phyloP scores from a whole-genome alignment of 2,888 invertebrate genomes.

The Rhodophaea formosa region DNA sequence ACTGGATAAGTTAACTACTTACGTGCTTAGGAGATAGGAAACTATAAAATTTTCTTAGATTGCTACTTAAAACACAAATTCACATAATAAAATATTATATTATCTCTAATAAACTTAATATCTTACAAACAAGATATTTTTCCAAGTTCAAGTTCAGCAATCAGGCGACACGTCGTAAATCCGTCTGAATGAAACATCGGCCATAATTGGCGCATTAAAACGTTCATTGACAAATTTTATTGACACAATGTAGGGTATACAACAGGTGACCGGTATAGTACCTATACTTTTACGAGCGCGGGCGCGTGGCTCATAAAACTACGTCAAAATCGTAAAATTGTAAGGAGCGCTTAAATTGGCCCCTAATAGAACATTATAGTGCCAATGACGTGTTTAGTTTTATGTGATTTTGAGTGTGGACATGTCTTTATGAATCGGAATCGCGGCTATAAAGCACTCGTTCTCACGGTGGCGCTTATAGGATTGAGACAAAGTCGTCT shows the following conservation, averaged over 20 bases:
- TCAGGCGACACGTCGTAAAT: conserved; percentile 45
- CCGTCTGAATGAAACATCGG: conserved; percentile 61
- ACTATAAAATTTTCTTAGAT: no score
- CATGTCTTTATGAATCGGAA: conserved; percentile 50
- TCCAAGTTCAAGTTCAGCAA: conserved; percentile 14
- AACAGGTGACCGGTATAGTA: conserved; percentile 70
- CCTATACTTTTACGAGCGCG: conserved; percentile 59
- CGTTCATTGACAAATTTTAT: conserved; percentile 71
- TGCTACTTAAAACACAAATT: not conserved
- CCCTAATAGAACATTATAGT: conserved; percentile 68
- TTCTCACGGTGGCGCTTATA: conserved; percentile 15
- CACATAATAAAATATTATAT: not conserved
- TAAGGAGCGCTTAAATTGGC: conserved; percentile 66
- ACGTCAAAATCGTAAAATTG: conserved; percentile 67
- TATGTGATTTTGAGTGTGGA: conserved; percentile 59
- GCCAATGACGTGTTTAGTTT: conserved; percentile 66
- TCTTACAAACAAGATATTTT: not conserved
- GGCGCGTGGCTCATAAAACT: conserved; percentile 64
- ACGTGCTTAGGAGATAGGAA: no score
- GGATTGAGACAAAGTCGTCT: not conserved
- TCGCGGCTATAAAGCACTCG: conserved; percentile 20
- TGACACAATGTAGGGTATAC: conserved; percentile 60
- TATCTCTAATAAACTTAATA: not conserved
- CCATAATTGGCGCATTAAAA: conserved; percentile 71
- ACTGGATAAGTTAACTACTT: no score